Evolutionary conservation across 2,113 vertebrate species (phyloP), one percentile per base, ranked within the genome.

Genomic region (Phalacrocorax carbo): DNA sequence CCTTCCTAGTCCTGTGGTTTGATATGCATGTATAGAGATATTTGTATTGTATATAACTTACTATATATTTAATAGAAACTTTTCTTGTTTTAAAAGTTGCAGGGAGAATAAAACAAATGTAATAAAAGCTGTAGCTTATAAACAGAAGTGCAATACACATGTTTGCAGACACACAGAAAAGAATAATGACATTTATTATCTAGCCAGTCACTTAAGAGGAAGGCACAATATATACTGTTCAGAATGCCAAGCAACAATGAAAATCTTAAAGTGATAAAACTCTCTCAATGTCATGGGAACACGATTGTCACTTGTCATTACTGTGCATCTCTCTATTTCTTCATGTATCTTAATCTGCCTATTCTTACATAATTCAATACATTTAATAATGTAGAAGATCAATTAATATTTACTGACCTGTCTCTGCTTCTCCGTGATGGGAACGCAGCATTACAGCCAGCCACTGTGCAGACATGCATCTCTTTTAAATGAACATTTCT

Each of bases 401-500:
- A 97, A 95, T 98, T 97, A 97, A 97, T 98, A 98, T 98, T 97
- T 98, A 98, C 99, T 99, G 97, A 99, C 99, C 99, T 99, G 99
- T 99, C 99, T 99, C 99, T 98, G 98, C 99, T 99, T 97, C 99
- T 98, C 95, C 99, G 98, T 87, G 99, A 99, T 77, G 99, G 99
- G 97, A 99, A 99, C 82, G 99, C 99, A 95, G 99, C 99, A 0
- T 99, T 99, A 98, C 99, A 99, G 95, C 99, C 99, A 82, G 99
- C 98, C 96, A 99, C 99, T 13, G 99, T 99, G 98, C 99, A 99
- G 97, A 99, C 99, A 40, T 99, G 99, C 99, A 99, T 99, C 98
- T 99, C 99, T 98, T 99, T 99, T 96, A 99, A 99, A 98, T 99
- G 99, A 97, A 99, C 99, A 2, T 99, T 99, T 98, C 99, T 99